phyloP scores from a whole-genome alignment of 2,113 vertebrate species.

The Spheniscus mendiculus region DNA sequence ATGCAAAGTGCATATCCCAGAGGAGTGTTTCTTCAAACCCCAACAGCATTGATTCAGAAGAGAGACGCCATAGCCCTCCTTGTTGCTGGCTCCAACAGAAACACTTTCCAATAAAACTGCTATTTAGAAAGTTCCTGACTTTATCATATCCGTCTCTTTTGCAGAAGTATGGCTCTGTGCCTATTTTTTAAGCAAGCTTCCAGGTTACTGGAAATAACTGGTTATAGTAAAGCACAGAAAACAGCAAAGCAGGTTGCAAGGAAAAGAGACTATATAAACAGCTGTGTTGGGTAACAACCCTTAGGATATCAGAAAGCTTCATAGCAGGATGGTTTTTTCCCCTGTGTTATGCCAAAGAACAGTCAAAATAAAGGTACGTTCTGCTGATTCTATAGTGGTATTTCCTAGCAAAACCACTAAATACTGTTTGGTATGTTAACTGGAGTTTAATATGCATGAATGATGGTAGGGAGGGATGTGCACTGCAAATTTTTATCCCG shows the following conservation, averaged over 20 bases:
- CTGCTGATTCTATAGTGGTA: neutral
- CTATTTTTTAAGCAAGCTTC: neutral
- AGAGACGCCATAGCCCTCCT: neutral
- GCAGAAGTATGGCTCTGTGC: neutral
- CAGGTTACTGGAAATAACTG: neutral
- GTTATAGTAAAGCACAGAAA: neutral
- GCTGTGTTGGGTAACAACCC: neutral
- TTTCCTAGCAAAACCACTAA: slow-evolving; percentile 40
- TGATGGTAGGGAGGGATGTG: neutral
- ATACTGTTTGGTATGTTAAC: neutral
- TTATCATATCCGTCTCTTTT: neutral
- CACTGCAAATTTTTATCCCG: neutral
- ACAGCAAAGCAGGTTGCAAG: neutral
- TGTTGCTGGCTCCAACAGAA: neutral
- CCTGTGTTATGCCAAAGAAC: neutral
- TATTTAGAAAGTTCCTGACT: neutral
- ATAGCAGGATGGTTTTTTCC: neutral
- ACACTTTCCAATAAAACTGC: neutral
- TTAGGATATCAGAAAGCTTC: neutral
- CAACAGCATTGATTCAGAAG: neutral
- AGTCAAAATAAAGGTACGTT: neutral
- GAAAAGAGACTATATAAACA: neutral
- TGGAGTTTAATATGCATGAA: neutral
- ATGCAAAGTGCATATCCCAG: neutral
- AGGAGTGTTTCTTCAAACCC: neutral